Base-by-base conservation (phyloP, 2,888 invertebrate species). In the Sialis lutaria region DNA sequence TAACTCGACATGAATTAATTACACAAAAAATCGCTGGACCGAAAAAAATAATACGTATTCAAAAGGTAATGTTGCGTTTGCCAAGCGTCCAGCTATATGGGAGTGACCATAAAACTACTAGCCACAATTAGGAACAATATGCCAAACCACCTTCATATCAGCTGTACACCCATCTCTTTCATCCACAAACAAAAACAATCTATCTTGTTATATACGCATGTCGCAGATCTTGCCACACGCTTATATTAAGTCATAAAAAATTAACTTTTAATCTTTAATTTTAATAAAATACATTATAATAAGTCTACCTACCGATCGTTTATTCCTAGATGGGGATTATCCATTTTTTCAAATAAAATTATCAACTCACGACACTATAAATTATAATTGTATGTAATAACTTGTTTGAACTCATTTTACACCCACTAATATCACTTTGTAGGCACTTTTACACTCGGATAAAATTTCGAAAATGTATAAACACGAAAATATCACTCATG, bases 111-210 rank as follows among this genome's bases (percentile, higher is more conserved):
- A 37, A 12, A 12, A n/a, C 30, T 30, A 31, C 30, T 42, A 10
- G 42, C 42, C 10, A 31, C 42, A 42, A 42, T 42, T 42, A 42
- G 42, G 42, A 42, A 42, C 42, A 42, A 42, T 42, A 22, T 32
- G 22, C 22, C 22, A 22, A 22, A 22, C 22, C 22, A 22, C 22
- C 22, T 22, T 22, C 22, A 22, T 22, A 22, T 22, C 22, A 22
- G 22, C 22, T 22, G 22, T 22, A 22, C 22, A 22, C 22, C 22
- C 22, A 22, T 22, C 22, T 22, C 22, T 22, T 22, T 22, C 22
- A 22, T 22, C 22, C 22, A 22, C 22, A 22, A 22, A 22, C 22
- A 22, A 22, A 22, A 22, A 22, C 22, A 22, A 22, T 22, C 22
- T 22, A 22, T 22, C 22, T 22, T 22, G 22, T 22, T 22, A 4